phyloP scores from a whole-genome alignment of 2,888 invertebrate genomes.

The Rugalucina vietnamica region DNA sequence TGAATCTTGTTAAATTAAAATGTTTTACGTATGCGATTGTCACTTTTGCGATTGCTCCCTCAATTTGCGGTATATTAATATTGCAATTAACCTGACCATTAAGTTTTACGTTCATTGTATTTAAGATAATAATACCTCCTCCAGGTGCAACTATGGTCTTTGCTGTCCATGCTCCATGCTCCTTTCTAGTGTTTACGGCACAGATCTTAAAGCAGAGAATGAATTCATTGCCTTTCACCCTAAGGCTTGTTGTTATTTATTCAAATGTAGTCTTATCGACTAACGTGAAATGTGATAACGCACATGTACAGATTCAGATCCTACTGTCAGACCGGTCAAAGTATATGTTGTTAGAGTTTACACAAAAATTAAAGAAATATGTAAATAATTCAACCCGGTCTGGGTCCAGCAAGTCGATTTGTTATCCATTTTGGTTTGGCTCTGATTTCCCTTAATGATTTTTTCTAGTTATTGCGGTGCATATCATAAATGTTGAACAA shows the following conservation, averaged over 20 bases:
- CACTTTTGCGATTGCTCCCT: no score
- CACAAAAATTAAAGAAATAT: no score
- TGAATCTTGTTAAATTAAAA: no score
- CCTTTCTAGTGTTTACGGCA: not conserved
- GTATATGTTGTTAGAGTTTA: not conserved
- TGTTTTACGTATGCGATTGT: no score
- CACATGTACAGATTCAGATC: not conserved
- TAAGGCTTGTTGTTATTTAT: not conserved
- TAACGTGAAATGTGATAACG: not conserved
- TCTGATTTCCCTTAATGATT: not conserved
- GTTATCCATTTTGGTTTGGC: no score
- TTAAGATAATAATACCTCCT: no score
- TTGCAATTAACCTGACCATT: no score
- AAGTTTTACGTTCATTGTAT: no score
- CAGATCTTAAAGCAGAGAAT: not conserved
- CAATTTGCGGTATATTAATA: no score
- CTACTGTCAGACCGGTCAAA: not conserved
- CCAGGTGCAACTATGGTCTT: not conserved
- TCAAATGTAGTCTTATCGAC: not conserved
- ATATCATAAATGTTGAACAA: not conserved
- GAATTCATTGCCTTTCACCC: no score
- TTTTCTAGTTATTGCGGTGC: not conserved
- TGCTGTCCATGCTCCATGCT: not conserved
- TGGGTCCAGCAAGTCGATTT: no score
- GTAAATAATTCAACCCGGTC: no score